Base-by-base conservation (phyloP, 2,797 vertebrate species). In the Danio jaintianensis region DNA sequence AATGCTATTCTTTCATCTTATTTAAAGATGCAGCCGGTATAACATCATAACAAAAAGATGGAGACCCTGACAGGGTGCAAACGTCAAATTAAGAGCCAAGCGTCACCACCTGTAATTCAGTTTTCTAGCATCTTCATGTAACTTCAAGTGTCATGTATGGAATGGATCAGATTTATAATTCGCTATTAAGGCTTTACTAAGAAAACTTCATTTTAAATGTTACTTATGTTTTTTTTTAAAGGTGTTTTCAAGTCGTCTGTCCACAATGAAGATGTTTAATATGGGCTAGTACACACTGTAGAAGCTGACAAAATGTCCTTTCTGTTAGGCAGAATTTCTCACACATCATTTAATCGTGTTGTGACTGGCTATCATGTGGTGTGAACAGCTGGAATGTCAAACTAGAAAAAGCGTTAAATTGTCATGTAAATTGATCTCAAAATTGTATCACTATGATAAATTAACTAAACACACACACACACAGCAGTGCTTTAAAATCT, bases 1-100 rank as follows among this genome's bases (percentile, higher is more conserved):
- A 83, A 86, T 72, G 50, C 82, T 85, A 87, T 86, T 86, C 88
- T 87, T 90, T 86, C 61, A 82, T 71, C 47, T 13, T 62, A 13
- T 29, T 78, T 74, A 83, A 81, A 77, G 79, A 82, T 66, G 11
- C 43, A 62, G 13, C 16, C 62, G 55, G 47, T 7, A 55, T 47
- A 71, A 82, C 68, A 72, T 70, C 66, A 72, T 72, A 22, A 61
- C 6, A 71, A 56, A 29, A 66, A 72, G 73, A 79, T 12, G 83
- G 79, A 84, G 86, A 69, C 64, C 82, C 43, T 81, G 68, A 66
- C 4, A 11, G 38, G 72, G 63, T 55, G 79, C n/a, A 9, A 78
- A 52, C 66, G 50, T 69, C 45, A 59, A 56, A 29, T 8, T 38
- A 0, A 3, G 6, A 13, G 38, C 15, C 56, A 12, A 56, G 16